Evolutionary conservation across 1,140 invertebrate species (phyloP).

Genomic region (Carcinoscorpius rotundicauda): DNA sequence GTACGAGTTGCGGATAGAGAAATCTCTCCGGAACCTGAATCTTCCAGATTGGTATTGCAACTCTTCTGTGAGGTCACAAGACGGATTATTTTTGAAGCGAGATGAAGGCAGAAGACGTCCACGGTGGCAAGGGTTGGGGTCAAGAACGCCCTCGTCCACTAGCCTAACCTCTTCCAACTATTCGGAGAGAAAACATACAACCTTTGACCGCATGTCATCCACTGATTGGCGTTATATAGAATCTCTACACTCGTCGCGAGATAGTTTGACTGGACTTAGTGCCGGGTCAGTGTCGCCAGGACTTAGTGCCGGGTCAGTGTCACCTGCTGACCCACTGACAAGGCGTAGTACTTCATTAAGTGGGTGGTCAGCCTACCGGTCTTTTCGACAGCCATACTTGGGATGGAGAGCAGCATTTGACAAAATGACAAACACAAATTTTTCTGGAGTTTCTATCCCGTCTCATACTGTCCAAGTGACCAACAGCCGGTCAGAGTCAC

Average conservation of each 20-base stretch:
- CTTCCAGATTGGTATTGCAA: slow-evolving; percentile 92
- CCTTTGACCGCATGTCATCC: slow-evolving; percentile 6
- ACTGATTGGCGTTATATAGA: slow-evolving; percentile 20
- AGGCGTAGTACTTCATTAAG: slow-evolving; percentile 53
- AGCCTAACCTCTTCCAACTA: slow-evolving; percentile 30
- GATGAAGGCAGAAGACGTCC: slow-evolving; percentile 9
- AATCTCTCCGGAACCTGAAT: slow-evolving; percentile 80
- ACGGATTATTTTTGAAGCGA: slow-evolving; percentile 28
- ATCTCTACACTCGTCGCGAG: slow-evolving; percentile 24
- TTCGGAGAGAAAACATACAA: not conserved
- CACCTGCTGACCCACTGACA: slow-evolving; percentile 39
- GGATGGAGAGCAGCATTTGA: slow-evolving; percentile 16
- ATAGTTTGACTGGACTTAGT: slow-evolving; percentile 16
- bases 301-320: too few relatives aligned
- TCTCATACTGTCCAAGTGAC: slow-evolving; percentile 44
- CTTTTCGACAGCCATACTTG: slow-evolving; percentile 20
- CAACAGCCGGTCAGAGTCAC: slow-evolving; percentile 15
- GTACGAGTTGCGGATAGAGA: slow-evolving; percentile 81
- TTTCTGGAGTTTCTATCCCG: slow-evolving; percentile 23
- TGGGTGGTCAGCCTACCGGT: slow-evolving; percentile 13
- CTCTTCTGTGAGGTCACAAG: slow-evolving; percentile 35
- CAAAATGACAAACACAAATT: slow-evolving; percentile 13
- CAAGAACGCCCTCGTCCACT: slow-evolving; percentile 60
- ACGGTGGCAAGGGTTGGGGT: slow-evolving; percentile 49
- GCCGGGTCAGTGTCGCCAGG: not conserved